Percentiles rank a stretch among this genome's conserved stretches.
Evolutionary conservation across 2,113 vertebrate genomes (phyloP).

Genomic region (Emydocephalus ijimae): DNA sequence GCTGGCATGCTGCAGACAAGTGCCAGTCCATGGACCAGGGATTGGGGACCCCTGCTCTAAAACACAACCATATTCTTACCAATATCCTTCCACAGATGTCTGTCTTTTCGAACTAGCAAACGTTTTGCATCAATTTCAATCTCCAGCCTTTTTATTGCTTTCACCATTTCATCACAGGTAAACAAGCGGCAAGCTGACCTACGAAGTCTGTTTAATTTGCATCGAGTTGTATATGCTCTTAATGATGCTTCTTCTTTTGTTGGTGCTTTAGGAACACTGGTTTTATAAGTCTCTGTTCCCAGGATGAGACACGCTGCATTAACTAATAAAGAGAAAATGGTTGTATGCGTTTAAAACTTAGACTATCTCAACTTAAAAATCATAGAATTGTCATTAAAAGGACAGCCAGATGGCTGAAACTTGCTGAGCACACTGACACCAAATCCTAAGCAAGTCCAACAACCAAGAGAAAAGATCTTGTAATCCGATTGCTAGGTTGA

Average conservation of each 20-base stretch:
- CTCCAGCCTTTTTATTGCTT: slow-evolving; percentile 87
- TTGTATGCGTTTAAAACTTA: neutral
- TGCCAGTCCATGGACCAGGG: too few species aligned
- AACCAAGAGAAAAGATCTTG: neutral
- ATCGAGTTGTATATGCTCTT: slow-evolving; percentile 82
- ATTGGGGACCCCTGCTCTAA: too few species aligned
- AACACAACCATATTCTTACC: slow-evolving; percentile 69
- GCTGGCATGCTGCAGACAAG: too few species aligned
- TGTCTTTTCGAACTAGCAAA: slow-evolving; percentile 86
- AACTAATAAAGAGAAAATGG: slow-evolving; percentile 65
- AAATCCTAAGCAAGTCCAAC: neutral
- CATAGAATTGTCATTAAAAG: neutral
- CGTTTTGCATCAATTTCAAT: slow-evolving; percentile 82
- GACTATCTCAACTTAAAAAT: neutral
- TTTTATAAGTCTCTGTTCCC: slow-evolving; percentile 72
- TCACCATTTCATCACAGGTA: slow-evolving; percentile 80
- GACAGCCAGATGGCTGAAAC: neutral
- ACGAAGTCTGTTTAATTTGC: slow-evolving; percentile 83
- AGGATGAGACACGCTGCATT: slow-evolving; percentile 79
- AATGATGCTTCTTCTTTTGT: slow-evolving; percentile 93
- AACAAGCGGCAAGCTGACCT: slow-evolving; percentile 84
- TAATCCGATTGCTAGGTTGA: neutral
- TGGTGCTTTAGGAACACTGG: slow-evolving; percentile 81
- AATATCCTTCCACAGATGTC: slow-evolving; percentile 94
- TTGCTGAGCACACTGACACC: neutral